Conservation (phyloP, 2,113 vertebrate species). For the Sus scrofa region T2T-Sscrofa CM000815.6:106274501-106275000, state of each 20-base stretch:
- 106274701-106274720: not conserved
- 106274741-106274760: conserved; percentile 74
- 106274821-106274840: conserved; percentile 68
- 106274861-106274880: conserved; percentile 77
- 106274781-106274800: conserved; percentile 68
- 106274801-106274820: conserved; percentile 71
- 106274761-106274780: conserved; percentile 63
- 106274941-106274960: conserved; percentile 54
- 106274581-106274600: not conserved
- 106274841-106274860: conserved; percentile 65
- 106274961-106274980: conserved; percentile 40
- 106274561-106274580: conserved; percentile 30
- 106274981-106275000: conserved; percentile 17
- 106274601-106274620: conserved; percentile 39
- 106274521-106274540: conserved; percentile 39
- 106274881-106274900: conserved; percentile 77
- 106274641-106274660: not conserved
- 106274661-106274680: not conserved
- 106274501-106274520: conserved; percentile 51
- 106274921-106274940: conserved; percentile 36
- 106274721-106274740: conserved; percentile 59
- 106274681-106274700: not conserved
- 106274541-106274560: conserved; percentile 77
- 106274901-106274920: conserved; percentile 67
- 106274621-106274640: conserved; percentile 3